Conservation (phyloP, 2,113 vertebrate genomes). For the Strix uralensis region DNA sequence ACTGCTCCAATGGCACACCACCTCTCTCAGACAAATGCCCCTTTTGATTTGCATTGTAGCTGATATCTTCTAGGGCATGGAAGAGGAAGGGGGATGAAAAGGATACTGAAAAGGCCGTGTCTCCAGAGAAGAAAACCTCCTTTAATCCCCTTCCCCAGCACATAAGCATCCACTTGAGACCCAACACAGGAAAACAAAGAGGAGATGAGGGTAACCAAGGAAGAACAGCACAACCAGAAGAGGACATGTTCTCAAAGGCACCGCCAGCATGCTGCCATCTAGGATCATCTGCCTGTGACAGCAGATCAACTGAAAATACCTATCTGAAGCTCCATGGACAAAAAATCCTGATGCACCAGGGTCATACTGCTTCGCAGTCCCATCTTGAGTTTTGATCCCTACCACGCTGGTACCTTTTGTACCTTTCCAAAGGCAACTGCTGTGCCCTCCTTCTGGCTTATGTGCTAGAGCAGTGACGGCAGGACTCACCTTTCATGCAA, state of each 20-base stretch:
- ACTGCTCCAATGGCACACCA: not conserved
- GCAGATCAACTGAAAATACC: not conserved
- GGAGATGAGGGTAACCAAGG: not conserved
- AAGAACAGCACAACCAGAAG: not conserved
- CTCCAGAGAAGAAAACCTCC: not conserved
- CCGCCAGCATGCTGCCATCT: accelerated
- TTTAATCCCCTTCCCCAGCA: not conserved
- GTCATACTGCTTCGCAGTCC: not conserved
- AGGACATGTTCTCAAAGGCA: not conserved
- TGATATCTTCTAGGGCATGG: not conserved
- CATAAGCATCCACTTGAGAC: not conserved
- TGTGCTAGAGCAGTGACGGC: not conserved
- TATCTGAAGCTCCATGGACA: not conserved
- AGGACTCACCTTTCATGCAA: not conserved
- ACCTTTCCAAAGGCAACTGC: not conserved
- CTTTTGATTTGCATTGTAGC: not conserved
- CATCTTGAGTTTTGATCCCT: not conserved
- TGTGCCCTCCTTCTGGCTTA: not conserved
- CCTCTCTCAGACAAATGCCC: not conserved
- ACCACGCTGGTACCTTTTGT: not conserved
- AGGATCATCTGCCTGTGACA: not conserved
- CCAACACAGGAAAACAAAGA: not conserved
- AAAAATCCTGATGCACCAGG: not conserved
- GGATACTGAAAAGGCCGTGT: not conserved
- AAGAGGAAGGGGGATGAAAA: not conserved